Base-by-base conservation (phyloP, 2,113 vertebrate species). In the Ophiodon elongatus region DNA sequence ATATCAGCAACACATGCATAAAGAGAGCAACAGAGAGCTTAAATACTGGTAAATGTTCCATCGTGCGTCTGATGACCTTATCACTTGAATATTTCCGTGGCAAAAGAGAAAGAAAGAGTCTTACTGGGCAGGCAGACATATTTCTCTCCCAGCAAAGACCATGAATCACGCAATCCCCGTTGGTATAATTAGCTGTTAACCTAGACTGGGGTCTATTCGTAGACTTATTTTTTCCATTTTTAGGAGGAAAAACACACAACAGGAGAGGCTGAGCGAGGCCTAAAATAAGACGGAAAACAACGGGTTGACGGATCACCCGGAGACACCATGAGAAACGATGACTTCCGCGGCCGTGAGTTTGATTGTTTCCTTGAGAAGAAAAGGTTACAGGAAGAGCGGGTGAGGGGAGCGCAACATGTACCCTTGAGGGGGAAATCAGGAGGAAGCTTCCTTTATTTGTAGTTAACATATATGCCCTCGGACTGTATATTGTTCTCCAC, bases 281-380 rank as follows among this genome's bases (percentile, higher is more conserved):
- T 79, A 92, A 93, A 95, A 95, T 92, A 93, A 92, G 87, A 89
- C 29, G 31, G 79, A 88, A 91, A 94, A 93, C 87, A 88, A 86
- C 86, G 13, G 82, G 52, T 27, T 95, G 93, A 95, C 82, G 82
- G 88, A 95, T 93, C 80, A 71, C 21, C 50, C 89, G 79, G 93
- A 92, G 91, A 94, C 93, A 88, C 78, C 59, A 15, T 79, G 80
- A 94, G 93, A 95, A 59, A 95, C 84, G 93, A 94, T 92, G 93
- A 94, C 94, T 96, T 95, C 95, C 93, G 62, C 31, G 83, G 74
- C 89, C 85, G 63, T 81, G 82, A 93, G 87, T 88, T 80, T 85
- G 92, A 95, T 93, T 93, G 95, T 95, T 95, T 94, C 94, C 94
- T 94, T 81, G 73, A 80, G 74, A 64, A 83, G 82, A 85, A 89